phyloP scores from a whole-genome alignment of 30 jellyfish, hydroid and myxozoan genomes.

The Chironex yamaguchii region DNA sequence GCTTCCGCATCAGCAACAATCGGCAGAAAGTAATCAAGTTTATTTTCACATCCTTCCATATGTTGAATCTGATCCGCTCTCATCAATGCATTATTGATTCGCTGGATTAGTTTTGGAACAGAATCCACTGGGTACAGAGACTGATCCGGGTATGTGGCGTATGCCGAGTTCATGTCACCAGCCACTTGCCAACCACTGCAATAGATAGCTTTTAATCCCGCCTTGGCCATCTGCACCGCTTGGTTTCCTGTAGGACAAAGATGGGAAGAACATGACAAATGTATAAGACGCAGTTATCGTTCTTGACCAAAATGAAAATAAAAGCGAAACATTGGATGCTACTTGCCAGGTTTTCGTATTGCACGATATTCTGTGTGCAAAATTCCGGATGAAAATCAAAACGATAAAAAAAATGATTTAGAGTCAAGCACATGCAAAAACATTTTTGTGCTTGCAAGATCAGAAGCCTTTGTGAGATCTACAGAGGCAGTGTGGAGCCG shows the following conservation, averaged over 20 bases:
- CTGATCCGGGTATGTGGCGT: conserved; percentile 89
- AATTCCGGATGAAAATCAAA: too few relatives aligned
- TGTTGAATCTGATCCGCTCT: conserved; percentile 95
- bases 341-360: too few relatives aligned
- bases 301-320: too few relatives aligned
- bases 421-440: too few relatives aligned
- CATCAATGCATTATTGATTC: conserved; percentile 91
- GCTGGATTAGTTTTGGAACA: conserved; percentile 84
- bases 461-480: too few relatives aligned
- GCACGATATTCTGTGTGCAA: too few relatives aligned
- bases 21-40: conserved; percentile 78
- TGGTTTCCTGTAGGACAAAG: conserved; percentile 98
- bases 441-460: too few relatives aligned
- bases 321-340: too few relatives aligned
- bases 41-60: conserved; percentile 67
- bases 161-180: conserved; percentile 86
- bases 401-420: too few relatives aligned
- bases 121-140: conserved; percentile 92
- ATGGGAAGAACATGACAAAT: too few relatives aligned
- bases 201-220: conserved; percentile 89
- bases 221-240: conserved; percentile 98
- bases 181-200: conserved; percentile 99
- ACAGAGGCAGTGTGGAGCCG: too few relatives aligned
- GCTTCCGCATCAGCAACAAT: conserved; percentile 99
- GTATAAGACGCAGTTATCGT: too few relatives aligned